Conservation (phyloP, 2,113 vertebrate genomes). For the Ardeotis arabs region DNA sequence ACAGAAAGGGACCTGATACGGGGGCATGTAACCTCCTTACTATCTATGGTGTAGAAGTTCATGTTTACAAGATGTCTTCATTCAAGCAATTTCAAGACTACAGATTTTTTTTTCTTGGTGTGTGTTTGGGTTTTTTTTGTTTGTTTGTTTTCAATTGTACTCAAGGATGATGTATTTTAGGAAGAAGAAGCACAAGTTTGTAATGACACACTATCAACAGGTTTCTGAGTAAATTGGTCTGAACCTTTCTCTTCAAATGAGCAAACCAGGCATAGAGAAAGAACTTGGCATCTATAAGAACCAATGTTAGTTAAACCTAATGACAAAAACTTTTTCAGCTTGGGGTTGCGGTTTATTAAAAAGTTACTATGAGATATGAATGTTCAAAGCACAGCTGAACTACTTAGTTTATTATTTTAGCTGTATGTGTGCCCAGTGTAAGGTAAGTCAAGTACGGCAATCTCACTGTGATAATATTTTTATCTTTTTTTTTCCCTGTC, state of each 20-base stretch:
- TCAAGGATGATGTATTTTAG: background rate
- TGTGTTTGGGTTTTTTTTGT: background rate
- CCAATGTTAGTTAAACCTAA: background rate
- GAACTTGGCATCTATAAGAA: background rate
- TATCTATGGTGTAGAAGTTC: background rate
- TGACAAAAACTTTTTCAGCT: background rate
- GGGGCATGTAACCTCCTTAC: rapidly evolving
- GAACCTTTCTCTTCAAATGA: background rate
- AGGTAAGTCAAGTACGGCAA: background rate
- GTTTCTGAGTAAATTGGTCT: background rate
- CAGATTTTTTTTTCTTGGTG: background rate
- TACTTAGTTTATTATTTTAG: background rate
- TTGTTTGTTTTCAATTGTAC: background rate
- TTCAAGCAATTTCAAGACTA: background rate
- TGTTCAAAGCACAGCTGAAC: background rate
- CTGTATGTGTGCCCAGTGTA: background rate
- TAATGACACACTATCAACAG: background rate
- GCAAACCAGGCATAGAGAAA: background rate
- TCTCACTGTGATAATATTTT: background rate
- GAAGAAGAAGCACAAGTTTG: background rate
- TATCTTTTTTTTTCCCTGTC: background rate
- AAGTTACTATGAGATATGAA: background rate
- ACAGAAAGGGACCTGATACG: background rate
- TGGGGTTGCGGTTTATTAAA: background rate
- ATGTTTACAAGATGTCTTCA: background rate